A percentile compares a stretch with the other conserved stretches of the same genome.
Evolutionary conservation across 2,888 invertebrate genomes (phyloP).

Genomic region (Lathronympha strigana): DNA sequence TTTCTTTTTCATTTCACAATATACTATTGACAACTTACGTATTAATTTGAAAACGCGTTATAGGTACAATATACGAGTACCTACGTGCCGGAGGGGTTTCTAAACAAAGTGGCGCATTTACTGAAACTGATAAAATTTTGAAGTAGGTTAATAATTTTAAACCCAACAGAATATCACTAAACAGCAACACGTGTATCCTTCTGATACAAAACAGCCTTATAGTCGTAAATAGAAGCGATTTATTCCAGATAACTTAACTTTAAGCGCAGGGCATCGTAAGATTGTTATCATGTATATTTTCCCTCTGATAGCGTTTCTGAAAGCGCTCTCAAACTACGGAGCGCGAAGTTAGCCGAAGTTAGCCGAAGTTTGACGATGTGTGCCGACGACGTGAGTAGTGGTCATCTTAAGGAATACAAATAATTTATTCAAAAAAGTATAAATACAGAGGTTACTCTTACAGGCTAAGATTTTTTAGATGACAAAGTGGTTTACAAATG

Average conservation of each 20-base stretch:
- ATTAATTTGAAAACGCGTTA: too few species aligned
- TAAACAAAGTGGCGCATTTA: too few species aligned
- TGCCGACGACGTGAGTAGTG: conserved; percentile 18
- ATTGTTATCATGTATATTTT: conserved; percentile 17
- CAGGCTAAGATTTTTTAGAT: too few species aligned
- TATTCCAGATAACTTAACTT: conserved; percentile 25
- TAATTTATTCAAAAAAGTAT: not conserved
- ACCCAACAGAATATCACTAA: too few species aligned
- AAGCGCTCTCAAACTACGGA: not conserved
- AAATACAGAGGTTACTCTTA: not conserved
- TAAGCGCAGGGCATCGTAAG: conserved; percentile 16
- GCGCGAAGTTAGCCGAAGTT: conserved; percentile 11
- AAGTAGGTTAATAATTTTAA: too few species aligned
- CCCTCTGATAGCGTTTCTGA: conserved; percentile 14
- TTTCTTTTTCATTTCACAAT: too few species aligned
- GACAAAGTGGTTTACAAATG: too few species aligned
- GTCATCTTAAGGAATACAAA: not conserved
- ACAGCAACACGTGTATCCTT: not conserved
- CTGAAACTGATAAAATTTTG: too few species aligned
- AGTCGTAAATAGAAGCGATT: not conserved
- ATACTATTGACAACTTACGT: too few species aligned
- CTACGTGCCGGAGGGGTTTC: too few species aligned
- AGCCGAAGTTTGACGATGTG: conserved; percentile 8
- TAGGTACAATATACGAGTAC: too few species aligned
- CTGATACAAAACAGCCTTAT: not conserved